Evolutionary conservation across 2,888 invertebrate species (phyloP), one percentile per base, ranked within the genome.

Genomic region (Rhingia rostrata): DNA sequence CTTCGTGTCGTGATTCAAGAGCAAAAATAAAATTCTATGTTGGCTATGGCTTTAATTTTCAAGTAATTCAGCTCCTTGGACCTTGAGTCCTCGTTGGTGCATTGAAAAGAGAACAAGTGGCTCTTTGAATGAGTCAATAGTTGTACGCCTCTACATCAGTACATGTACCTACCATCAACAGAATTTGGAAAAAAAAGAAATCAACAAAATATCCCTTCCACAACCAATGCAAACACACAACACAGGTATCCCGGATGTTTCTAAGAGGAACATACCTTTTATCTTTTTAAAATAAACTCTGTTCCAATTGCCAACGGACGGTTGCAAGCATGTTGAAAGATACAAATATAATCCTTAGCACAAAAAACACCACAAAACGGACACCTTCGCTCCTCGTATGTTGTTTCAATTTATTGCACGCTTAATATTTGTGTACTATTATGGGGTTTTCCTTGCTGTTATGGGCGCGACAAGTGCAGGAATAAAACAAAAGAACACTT

Each of bases 391-490:
- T 63, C 49, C 14, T 33, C 39, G 45, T 54, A 22, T 32, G 41
- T 41, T 69, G 64, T 72, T 53, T 67, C 22, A 49, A 56, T 64
- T 78, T 73, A 78, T 64, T 43, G 51, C 61, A 7, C n/a, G 63
- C 51, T 56, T 60, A 41, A 51, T 43, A 60, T 74, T 10, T 58
- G 53, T 66, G 58, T 39, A 70, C 70, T 61, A 61, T 63, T 78
- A 53, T 56, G 56, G 45, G 12, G 41, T 69, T 63, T 74, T 78
- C 75, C 32, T 45, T 33, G 58, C 61, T 53, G 60, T 61, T 73
- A 80, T 51, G 84, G 84, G 84, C 70, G 80, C 84, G 80, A 79
- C 79, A 74, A 70, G 69, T 78, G 67, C 78, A 69, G 51, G 53
- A 6, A 22, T 43, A 33, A 35, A 14, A 45, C 32, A 14, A 70